Evolutionary conservation across 1,140 invertebrate species (phyloP), one percentile per base, ranked within the genome.

Genomic region (Drosophila yakuba): DNA sequence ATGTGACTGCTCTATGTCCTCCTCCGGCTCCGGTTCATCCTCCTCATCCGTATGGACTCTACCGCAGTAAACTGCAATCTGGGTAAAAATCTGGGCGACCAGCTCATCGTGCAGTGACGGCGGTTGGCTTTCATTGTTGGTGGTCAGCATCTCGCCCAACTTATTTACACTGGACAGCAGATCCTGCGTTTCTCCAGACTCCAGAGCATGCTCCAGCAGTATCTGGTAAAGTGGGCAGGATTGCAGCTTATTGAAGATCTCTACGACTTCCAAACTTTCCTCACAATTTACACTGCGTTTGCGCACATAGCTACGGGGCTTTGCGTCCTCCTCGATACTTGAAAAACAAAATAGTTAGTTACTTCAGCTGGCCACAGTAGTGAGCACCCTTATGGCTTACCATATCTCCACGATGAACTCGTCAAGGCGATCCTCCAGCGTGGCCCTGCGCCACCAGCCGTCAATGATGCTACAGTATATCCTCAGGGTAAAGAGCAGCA

Each of bases 381-480:
- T 47, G 12, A 25, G 23, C 14, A 10, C 7, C 28, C 1, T 32
- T 32, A 2, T 32, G 28, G 7, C 2, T 6, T 39, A 35, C 44
- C 38, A 17, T 17, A 58, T 50, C 54, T 92, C 78, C 28, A 91
- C 80, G 11, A 92, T 64, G 43, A 80, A 92, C 68, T 92, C 91
- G 15, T 60, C 45, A 1, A 69, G 74, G 43, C 63, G 78, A 66
- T 92, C 92, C 45, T 88, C 59, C 1, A 92, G 69, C 1, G 67
- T 41, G 6, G 79, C 90, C 7, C 77, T 66, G 0, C 59, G 80
- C 91, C 90, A 92, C 91, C 91, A 92, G 11, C 64, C 74, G 25
- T 92, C 90, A 10, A 90, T 76, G 15, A 92, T 91, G 43, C 41
- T 45, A 35, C 86, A 83, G 64, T 84, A 92, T n/a, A 76, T 75